Evolutionary conservation across 2,888 invertebrate species (phyloP).

Genomic region (Eristalinus sepulchralis): DNA sequence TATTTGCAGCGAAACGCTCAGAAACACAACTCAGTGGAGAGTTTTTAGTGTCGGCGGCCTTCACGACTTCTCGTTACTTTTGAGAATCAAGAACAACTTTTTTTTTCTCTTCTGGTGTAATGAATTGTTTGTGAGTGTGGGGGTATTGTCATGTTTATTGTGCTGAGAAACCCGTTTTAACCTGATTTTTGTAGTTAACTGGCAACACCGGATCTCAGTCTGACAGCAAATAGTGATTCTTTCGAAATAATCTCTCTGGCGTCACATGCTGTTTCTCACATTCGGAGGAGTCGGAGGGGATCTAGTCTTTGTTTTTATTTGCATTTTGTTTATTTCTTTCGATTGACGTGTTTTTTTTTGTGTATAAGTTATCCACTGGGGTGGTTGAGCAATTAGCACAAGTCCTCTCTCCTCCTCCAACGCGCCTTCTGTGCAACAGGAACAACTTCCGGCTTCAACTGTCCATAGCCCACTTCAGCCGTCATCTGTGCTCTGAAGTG

Average conservation of each 20-base stretch:
- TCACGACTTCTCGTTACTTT: constrained; percentile 29
- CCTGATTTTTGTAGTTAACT: constrained; percentile 43
- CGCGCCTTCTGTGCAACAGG: too few species aligned
- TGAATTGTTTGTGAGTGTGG: not conserved
- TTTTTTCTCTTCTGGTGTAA: not conserved
- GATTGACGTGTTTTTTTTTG: too few species aligned
- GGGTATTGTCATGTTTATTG: not conserved
- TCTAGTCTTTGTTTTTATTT: not conserved
- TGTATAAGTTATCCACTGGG: too few species aligned
- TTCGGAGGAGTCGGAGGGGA: not conserved
- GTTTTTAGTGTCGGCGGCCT: constrained; percentile 54
- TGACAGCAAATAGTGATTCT: constrained; percentile 33
- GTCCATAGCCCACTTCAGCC: not conserved
- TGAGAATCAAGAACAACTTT: constrained; percentile 42
- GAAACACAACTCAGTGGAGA: not conserved
- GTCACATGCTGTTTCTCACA: constrained; percentile 36
- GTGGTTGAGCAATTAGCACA: too few species aligned
- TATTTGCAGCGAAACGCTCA: not conserved
- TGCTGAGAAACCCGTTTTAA: constrained; percentile 37
- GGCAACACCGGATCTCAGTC: constrained; percentile 18
- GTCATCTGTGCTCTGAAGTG: not conserved
- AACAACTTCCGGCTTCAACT: not conserved
- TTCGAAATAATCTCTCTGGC: constrained; percentile 6
- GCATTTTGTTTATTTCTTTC: too few species aligned
- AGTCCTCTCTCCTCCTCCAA: too few species aligned